Evolutionary conservation across 2,888 invertebrate genomes (phyloP).

Genomic region (Synanthedon myopaeformis): DNA sequence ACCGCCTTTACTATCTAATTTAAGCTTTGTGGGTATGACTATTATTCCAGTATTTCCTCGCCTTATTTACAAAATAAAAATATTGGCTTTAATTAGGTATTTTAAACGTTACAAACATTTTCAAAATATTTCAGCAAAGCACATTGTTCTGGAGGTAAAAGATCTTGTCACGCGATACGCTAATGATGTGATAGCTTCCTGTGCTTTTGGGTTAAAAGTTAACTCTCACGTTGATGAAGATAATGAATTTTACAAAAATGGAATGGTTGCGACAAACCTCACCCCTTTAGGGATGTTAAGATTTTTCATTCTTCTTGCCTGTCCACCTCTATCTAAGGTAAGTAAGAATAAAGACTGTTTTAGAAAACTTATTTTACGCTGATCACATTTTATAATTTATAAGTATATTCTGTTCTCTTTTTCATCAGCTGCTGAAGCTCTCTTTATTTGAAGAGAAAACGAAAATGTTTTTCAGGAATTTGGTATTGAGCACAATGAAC

Average conservation of each 20-base stretch:
- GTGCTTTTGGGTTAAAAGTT: constrained; percentile 61
- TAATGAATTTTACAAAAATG: constrained; percentile 57
- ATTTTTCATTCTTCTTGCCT: not conserved
- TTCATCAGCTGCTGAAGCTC: constrained; percentile 12
- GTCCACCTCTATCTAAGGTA: not conserved
- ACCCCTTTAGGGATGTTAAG: not conserved
- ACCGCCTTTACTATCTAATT: too few relatives aligned
- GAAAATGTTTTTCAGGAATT: constrained; percentile 26
- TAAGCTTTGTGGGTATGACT: too few relatives aligned
- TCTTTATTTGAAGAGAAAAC: constrained; percentile 12
- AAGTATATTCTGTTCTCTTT: not conserved
- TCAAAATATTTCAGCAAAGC: constrained; percentile 9
- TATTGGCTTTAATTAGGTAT: too few relatives aligned
- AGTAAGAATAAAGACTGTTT: not conserved
- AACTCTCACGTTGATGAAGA: constrained; percentile 51
- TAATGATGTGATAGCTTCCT: constrained; percentile 62
- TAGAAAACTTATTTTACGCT: too few relatives aligned
- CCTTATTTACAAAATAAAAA: too few relatives aligned
- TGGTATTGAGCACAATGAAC: constrained; percentile 37
- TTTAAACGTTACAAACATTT: too few relatives aligned
- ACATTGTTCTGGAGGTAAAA: constrained; percentile 37
- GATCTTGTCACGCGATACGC: constrained; percentile 46
- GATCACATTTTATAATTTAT: too few relatives aligned
- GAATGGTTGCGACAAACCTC: not conserved
- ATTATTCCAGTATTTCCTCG: too few relatives aligned